Evolutionary conservation across 2,797 vertebrate species (phyloP).

Genomic region (Thripadectes ignobilis): DNA sequence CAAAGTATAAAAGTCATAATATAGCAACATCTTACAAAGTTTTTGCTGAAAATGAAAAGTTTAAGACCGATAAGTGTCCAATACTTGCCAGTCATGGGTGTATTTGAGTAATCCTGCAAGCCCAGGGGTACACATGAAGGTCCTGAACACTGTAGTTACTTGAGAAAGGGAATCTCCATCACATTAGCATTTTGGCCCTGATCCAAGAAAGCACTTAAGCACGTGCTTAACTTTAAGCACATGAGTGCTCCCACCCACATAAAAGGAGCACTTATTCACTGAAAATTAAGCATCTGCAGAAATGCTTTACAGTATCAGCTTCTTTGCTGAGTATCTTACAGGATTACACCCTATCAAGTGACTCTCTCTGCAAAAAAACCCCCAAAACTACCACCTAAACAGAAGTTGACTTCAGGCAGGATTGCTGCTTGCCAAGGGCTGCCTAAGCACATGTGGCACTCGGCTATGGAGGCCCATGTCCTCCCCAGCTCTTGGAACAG

Average conservation of each 20-base stretch:
- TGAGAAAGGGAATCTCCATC: slow-evolving; percentile 38
- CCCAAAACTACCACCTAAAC: not conserved
- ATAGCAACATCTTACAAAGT: not conserved
- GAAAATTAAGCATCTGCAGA: slow-evolving; percentile 63
- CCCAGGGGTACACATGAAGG: not conserved
- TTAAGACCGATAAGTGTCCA: not conserved
- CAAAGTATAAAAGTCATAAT: not conserved
- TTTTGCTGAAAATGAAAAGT: not conserved
- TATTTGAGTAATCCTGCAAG: slow-evolving; percentile 13
- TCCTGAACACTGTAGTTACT: slow-evolving; percentile 12
- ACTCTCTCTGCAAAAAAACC: not conserved
- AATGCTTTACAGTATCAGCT: slow-evolving; percentile 50
- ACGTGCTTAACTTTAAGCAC: slow-evolving; percentile 66
- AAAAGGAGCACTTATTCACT: slow-evolving; percentile 54
- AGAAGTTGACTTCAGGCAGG: not conserved
- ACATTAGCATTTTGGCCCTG: slow-evolving; percentile 37
- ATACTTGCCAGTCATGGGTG: not conserved
- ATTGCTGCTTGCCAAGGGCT: not conserved
- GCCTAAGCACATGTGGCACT: not conserved
- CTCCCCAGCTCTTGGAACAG: slow-evolving; percentile 9
- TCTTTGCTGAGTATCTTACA: slow-evolving; percentile 32
- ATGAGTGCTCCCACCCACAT: slow-evolving; percentile 60
- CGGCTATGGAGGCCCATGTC: not conserved
- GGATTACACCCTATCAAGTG: slow-evolving; percentile 46
- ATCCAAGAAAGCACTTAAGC: slow-evolving; percentile 67